Conservation (phyloP, 1,140 invertebrate species). For the Coptotermes formosanus region DNA sequence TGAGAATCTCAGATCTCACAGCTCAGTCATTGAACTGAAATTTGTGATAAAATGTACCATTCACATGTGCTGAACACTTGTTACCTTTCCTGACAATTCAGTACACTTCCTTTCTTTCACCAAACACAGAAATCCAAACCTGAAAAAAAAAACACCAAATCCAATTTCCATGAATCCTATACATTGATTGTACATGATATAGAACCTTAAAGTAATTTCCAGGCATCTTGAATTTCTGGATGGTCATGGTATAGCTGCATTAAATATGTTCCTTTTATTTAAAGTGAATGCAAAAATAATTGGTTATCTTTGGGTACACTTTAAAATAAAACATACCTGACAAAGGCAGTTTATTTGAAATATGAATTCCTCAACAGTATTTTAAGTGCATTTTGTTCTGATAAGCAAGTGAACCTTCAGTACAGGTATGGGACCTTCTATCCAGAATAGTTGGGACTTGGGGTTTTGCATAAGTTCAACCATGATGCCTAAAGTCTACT, state of each 20-base stretch:
- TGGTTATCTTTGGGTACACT: background rate
- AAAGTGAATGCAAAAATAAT: background rate
- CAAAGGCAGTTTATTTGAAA: background rate
- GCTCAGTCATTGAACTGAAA: background rate
- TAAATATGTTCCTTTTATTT: background rate
- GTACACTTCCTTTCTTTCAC: background rate
- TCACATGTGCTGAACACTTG: background rate
- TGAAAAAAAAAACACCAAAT: background rate
- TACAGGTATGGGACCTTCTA: too few species aligned
- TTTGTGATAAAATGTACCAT: background rate
- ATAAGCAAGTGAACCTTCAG: background rate
- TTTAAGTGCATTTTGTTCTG: background rate
- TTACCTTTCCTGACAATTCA: background rate
- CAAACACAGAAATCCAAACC: background rate
- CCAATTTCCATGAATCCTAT: background rate
- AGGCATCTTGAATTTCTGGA: slow-evolving; percentile 2
- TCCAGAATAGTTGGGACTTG: too few species aligned
- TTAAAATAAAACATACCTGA: background rate
- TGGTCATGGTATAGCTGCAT: background rate
- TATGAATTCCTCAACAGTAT: background rate
- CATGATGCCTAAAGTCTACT: too few species aligned
- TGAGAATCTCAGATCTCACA: too few species aligned
- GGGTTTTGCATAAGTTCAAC: too few species aligned
- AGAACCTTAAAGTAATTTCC: background rate
- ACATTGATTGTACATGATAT: background rate